Percentiles rank a stretch among this genome's conserved stretches.
phyloP scores from a whole-genome alignment of 2,797 vertebrate species.

The Moxostoma hubbsi region DNA sequence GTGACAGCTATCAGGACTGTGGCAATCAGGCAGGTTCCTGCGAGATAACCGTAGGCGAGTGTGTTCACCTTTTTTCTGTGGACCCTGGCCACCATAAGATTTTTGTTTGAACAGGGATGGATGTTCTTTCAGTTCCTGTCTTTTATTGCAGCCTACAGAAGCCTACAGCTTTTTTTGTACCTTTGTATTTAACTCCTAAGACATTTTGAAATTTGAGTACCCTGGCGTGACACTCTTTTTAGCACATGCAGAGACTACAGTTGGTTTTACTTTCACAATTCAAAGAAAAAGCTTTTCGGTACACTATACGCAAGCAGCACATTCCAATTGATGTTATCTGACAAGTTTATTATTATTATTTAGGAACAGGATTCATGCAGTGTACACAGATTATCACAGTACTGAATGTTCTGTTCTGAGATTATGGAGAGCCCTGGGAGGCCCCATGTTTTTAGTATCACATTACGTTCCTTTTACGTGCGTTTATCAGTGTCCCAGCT shows the following conservation, averaged over 20 bases:
- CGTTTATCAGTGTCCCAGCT: background rate
- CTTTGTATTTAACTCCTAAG: background rate
- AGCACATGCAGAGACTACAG: background rate
- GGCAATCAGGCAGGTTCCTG: background rate
- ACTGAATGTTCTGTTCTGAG: constrained; percentile 17
- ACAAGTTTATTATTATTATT: background rate
- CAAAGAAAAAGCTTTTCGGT: background rate
- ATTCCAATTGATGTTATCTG: background rate
- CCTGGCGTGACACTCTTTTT: background rate
- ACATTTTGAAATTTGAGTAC: constrained; percentile 1
- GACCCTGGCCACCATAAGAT: too few relatives aligned
- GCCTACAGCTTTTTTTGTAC: background rate
- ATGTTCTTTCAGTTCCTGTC: background rate
- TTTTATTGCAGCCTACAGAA: background rate
- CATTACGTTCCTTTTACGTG: background rate
- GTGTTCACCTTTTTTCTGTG: background rate
- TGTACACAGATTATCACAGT: background rate
- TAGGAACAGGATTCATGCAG: background rate
- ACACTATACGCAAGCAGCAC: background rate
- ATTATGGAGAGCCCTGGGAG: background rate
- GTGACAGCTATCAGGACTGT: background rate
- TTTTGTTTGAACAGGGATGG: background rate
- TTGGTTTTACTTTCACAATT: constrained; percentile 22
- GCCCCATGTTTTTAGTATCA: background rate
- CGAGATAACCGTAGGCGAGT: too few relatives aligned